phyloP scores from a whole-genome alignment of 1,140 invertebrate species.

The Drosophila takahashii region DNA sequence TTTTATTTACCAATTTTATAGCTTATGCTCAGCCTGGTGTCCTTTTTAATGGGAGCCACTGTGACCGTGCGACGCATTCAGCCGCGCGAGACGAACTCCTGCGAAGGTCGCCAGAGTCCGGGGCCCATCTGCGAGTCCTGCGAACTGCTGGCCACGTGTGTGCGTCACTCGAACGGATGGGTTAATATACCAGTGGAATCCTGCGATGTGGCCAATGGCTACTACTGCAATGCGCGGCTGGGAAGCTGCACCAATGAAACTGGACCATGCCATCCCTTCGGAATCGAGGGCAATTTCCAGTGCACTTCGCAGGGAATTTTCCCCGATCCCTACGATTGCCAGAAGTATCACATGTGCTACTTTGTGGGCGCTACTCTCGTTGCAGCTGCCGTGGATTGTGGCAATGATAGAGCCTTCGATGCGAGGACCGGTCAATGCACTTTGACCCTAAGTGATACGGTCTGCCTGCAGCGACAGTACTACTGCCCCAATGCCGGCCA shows the following conservation, averaged over 20 bases:
- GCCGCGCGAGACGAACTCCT: constrained; percentile 71
- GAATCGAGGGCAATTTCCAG: constrained; percentile 77
- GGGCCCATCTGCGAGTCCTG: constrained; percentile 83
- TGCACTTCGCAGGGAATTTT: constrained; percentile 84
- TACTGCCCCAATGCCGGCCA: constrained; percentile 71
- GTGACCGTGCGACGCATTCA: constrained; percentile 59
- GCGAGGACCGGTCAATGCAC: constrained; percentile 77
- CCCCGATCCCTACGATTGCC: constrained; percentile 84
- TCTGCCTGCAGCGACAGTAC: constrained; percentile 68
- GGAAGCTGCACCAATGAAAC: constrained; percentile 74
- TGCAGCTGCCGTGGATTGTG: constrained; percentile 75
- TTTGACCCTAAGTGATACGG: constrained; percentile 51
- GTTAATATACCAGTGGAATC: constrained; percentile 80
- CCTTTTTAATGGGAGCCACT: constrained; percentile 20
- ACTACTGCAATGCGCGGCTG: constrained; percentile 73
- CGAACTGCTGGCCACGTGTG: constrained; percentile 76
- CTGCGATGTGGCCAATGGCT: constrained; percentile 77
- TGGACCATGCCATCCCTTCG: constrained; percentile 81
- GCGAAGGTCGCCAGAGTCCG: constrained; percentile 64
- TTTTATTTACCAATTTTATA: constrained; percentile 1
- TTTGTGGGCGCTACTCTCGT: constrained; percentile 71
- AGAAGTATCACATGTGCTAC: constrained; percentile 84
- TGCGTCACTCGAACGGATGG: constrained; percentile 78
- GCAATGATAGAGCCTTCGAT: constrained; percentile 74
- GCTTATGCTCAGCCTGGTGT: constrained; percentile 48